Base-by-base conservation (phyloP, 2,888 invertebrate species). In the Dastarcus helophoroides region DNA sequence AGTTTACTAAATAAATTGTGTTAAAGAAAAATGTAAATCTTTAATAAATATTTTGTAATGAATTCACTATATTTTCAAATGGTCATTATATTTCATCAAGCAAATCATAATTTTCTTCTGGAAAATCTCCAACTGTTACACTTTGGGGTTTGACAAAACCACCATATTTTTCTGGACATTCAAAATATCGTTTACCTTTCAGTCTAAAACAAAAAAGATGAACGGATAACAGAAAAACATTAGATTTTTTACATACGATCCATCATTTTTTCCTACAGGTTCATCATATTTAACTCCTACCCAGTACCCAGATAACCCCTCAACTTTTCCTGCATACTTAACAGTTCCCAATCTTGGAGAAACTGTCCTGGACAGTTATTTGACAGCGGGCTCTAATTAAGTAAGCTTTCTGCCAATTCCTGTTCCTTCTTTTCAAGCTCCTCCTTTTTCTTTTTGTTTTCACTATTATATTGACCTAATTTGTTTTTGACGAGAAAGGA, bases 231-330 rank as follows among this genome's bases (percentile, higher is more conserved):
- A 14, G 19, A 15, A 28, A 6, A 13, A 19, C 14, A 9, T 15
- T 19, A 9, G 6, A 14, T 29, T 10, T 31, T 17, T 32, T 36
- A 68, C 75, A 71, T 63, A 89, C 89, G 77, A 76, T 51, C 97
- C 97, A 65, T 97, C 82, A 62, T 98, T 93, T 65, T 93, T 94
- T 5, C 97, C 97, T 17, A 83, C 62, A 0, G 97, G 97, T 59
- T 97, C 95, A 63, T 98, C 97, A 55, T 93, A 97, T 56, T 91
- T 79, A 13, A 98, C 76, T 1, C 97, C 97, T 47, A 95, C 76
- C 83, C 93, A 97, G 44, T 73, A 64, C 0, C 88, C 88, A 1
- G 45, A 49, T 29, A 76, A 68, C 2, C 70, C 72, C 3, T 73
- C 73, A 3, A 79, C 64, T 12, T 61, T 50, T 37, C 94, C 95